Evolutionary conservation across 2,888 invertebrate genomes (phyloP).

Genomic region (Catocala fraxini): DNA sequence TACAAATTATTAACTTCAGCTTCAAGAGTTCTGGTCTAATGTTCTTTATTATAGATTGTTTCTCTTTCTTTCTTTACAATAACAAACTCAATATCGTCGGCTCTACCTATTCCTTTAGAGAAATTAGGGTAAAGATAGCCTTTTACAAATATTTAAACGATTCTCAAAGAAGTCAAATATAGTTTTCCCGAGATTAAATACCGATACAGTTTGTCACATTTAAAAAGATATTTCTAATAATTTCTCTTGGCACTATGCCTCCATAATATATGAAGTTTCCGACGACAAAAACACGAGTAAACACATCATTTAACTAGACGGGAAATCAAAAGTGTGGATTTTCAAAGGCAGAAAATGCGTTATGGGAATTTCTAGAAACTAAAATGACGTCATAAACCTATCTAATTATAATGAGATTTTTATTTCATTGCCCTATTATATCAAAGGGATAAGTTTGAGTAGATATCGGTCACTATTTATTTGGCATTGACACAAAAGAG

Average conservation of each 20-base stretch:
- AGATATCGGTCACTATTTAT: too few relatives aligned
- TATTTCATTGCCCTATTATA: too few relatives aligned
- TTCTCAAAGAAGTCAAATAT: neutral
- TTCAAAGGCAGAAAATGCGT: neutral
- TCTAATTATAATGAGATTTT: too few relatives aligned
- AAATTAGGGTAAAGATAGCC: neutral
- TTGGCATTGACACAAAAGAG: too few relatives aligned
- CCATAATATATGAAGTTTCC: neutral
- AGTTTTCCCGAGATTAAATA: neutral
- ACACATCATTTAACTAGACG: conserved; percentile 8
- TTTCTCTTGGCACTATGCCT: conserved; percentile 14
- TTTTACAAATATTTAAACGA: neutral
- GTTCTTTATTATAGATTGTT: too few relatives aligned
- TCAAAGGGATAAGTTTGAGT: too few relatives aligned
- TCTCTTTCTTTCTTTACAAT: too few relatives aligned
- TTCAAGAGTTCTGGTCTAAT: too few relatives aligned
- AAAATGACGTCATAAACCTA: too few relatives aligned
- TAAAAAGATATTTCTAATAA: conserved; percentile 6
- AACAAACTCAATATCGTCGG: too few relatives aligned
- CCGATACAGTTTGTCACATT: neutral
- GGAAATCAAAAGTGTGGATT: conserved; percentile 1
- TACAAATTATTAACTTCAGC: too few relatives aligned
- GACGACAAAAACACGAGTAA: conserved; percentile 4
- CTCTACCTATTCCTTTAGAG: too few relatives aligned
- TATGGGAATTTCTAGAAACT: neutral